phyloP scores from a whole-genome alignment of 2,113 vertebrate genomes.

The Lamprotornis superbus region DNA sequence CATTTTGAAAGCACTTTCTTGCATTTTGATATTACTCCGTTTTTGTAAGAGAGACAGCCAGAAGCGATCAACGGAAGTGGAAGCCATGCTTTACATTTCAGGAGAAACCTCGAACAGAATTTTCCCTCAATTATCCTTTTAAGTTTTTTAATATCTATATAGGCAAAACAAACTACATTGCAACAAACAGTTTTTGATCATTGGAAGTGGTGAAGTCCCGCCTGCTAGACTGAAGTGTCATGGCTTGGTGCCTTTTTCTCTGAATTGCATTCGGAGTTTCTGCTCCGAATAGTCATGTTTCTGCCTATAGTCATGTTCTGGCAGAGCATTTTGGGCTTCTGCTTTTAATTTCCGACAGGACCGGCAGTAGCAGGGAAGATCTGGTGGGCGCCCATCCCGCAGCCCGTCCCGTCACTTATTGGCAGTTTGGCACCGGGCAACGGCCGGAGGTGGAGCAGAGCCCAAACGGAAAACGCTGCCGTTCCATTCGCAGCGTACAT shows the following conservation, averaged over 20 bases:
- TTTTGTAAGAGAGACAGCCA: not conserved
- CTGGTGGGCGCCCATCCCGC: rapidly evolving
- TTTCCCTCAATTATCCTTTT: not conserved
- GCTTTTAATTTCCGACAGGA: rapidly evolving
- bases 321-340: not conserved
- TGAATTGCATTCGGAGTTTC: not conserved
- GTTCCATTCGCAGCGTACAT: rapidly evolving
- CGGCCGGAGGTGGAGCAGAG: not conserved
- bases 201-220: not conserved
- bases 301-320: rapidly evolving
- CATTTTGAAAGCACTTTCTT: not conserved
- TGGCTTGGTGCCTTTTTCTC: not conserved
- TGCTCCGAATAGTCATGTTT: no score
- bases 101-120: not conserved
- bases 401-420: rapidly evolving
- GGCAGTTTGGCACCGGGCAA: rapidly evolving
- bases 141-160: not conserved
- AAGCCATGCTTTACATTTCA: not conserved
- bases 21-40: not conserved
- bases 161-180: not conserved
- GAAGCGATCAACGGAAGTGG: not conserved
- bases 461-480: rapidly evolving
- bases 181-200: not conserved
- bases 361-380: rapidly evolving
- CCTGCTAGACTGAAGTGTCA: not conserved